A percentile compares a stretch with the other conserved stretches of the same genome.
Evolutionary conservation across 2,113 vertebrate genomes (phyloP).

Genomic region (Chrysochloris asiatica): DNA sequence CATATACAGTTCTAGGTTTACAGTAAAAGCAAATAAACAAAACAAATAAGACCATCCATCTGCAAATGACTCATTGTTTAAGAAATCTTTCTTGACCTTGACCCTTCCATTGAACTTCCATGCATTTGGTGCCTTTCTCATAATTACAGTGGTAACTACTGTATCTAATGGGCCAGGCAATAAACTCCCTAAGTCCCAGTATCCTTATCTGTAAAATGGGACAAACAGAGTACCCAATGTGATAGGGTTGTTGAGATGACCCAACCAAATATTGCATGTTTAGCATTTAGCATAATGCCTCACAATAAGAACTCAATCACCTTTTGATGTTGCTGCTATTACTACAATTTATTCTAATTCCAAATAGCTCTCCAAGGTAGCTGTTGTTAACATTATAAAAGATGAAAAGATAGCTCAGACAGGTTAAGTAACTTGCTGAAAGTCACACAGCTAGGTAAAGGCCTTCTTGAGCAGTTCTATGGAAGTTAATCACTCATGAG

Average conservation of each 20-base stretch:
- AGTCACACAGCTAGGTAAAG: background rate
- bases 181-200: background rate
- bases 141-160: conserved; percentile 12
- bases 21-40: background rate
- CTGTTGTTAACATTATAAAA: background rate
- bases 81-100: background rate
- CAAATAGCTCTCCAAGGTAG: background rate
- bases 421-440: background rate
- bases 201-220: conserved; percentile 35
- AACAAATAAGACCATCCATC: background rate
- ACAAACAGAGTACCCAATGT: background rate
- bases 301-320: background rate
- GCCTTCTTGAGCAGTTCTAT: background rate
- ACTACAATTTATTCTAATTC: background rate
- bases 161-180: background rate
- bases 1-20: background rate
- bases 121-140: background rate
- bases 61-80: background rate
- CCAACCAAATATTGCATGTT: background rate
- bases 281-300: background rate
- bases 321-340: background rate
- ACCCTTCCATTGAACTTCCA: background rate
- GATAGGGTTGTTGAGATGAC: background rate
- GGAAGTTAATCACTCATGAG: background rate
- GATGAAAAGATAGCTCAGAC: background rate